Evolutionary conservation across 2,888 invertebrate species (phyloP).

Genomic region (Troides oblongomaculatus): DNA sequence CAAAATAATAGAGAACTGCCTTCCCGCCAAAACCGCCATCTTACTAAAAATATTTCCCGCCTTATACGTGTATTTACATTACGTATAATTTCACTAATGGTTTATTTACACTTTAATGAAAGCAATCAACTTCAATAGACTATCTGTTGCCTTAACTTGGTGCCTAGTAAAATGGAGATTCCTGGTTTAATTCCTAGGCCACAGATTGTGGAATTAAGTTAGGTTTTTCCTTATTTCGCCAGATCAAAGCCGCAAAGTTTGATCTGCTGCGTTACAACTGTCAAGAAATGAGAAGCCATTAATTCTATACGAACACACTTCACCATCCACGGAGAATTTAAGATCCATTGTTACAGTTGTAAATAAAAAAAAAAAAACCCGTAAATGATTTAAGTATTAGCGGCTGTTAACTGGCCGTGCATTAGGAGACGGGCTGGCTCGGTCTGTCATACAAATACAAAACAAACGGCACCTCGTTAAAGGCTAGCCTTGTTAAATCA

Average conservation of each 20-base stretch:
- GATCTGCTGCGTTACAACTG: too few species aligned
- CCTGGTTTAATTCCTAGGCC: too few species aligned
- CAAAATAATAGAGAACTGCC: constrained; percentile 59
- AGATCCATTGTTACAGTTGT: not conserved
- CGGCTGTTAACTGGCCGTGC: not conserved
- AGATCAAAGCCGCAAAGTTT: too few species aligned
- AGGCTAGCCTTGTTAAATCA: constrained; percentile 64
- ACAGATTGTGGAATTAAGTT: too few species aligned
- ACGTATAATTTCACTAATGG: constrained; percentile 31
- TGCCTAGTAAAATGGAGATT: too few species aligned
- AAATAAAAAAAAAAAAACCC: not conserved
- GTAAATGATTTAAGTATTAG: not conserved
- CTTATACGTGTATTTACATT: constrained; percentile 55
- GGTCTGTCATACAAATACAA: constrained; percentile 41
- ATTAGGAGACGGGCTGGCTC: constrained; percentile 9
- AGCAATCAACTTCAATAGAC: not conserved
- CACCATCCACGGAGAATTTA: too few species aligned
- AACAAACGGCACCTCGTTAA: constrained; percentile 70
- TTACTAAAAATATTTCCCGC: constrained; percentile 66
- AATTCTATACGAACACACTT: too few species aligned
- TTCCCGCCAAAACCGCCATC: constrained; percentile 45
- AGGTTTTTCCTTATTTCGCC: too few species aligned
- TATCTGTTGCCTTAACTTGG: too few species aligned
- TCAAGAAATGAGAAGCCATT: too few species aligned
- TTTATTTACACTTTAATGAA: constrained; percentile 6